Evolutionary conservation across 1,140 invertebrate genomes (phyloP).

Genomic region (Xylocopa sonorina): DNA sequence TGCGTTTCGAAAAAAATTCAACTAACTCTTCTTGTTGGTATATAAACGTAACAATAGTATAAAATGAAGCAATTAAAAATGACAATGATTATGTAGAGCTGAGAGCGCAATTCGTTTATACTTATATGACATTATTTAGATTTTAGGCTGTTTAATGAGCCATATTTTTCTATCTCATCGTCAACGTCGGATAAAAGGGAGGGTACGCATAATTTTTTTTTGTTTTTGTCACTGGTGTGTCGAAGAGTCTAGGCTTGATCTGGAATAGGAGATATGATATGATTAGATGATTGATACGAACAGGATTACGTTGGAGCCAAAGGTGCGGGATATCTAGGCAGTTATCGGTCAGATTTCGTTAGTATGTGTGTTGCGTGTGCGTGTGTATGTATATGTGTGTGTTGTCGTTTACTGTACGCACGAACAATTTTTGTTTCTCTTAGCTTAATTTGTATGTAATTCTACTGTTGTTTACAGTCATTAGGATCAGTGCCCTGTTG

Average conservation of each 20-base stretch:
- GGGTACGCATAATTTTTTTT: constrained; percentile 53
- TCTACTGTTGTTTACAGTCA: constrained; percentile 83
- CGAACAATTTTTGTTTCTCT: constrained; percentile 55
- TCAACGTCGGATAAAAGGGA: constrained; percentile 56
- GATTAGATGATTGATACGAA: constrained; percentile 68
- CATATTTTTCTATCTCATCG: constrained; percentile 60
- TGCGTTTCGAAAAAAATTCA: constrained; percentile 66
- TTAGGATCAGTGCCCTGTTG: constrained; percentile 64
- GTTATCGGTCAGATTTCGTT: constrained; percentile 66
- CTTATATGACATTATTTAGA: constrained; percentile 56
- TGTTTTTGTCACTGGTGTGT: constrained; percentile 55
- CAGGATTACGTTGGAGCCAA: constrained; percentile 62
- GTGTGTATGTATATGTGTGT: too few relatives aligned
- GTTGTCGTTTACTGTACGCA: constrained; percentile 57
- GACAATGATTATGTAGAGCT: constrained; percentile 59
- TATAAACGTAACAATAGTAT: constrained; percentile 77
- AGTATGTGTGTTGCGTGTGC: too few relatives aligned
- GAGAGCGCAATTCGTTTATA: constrained; percentile 54
- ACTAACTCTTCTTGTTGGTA: constrained; percentile 62
- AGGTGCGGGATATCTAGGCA: constrained; percentile 67
- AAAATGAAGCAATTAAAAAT: constrained; percentile 72
- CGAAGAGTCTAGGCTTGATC: constrained; percentile 72
- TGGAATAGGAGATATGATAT: constrained; percentile 78
- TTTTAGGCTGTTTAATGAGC: constrained; percentile 52
- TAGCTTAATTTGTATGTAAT: constrained; percentile 50